Conservation (phyloP, 1,140 invertebrate genomes). For the Tenebrio molitor region DNA sequence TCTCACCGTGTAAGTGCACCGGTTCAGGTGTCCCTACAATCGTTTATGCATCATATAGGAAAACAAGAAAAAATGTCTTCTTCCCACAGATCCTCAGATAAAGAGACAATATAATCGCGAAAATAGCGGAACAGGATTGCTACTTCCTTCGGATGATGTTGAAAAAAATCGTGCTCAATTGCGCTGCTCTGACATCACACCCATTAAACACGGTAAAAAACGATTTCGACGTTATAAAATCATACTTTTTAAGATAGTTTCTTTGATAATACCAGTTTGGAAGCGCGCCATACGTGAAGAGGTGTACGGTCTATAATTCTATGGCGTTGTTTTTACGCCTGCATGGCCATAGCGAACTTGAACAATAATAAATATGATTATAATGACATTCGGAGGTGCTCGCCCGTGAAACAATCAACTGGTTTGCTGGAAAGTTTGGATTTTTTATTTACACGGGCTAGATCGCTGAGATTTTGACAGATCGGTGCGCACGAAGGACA, state of each 20-base stretch:
- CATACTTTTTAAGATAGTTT: constrained; percentile 39
- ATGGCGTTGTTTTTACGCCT: constrained; percentile 52
- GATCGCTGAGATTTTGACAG: too few species aligned
- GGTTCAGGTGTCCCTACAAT: constrained; percentile 25
- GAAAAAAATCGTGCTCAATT: constrained; percentile 36
- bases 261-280: constrained; percentile 39
- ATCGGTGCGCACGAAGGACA: too few species aligned
- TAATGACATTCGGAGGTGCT: constrained; percentile 59
- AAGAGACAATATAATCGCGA: constrained; percentile 21
- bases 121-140: constrained; percentile 22
- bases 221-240: constrained; percentile 35
- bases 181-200: constrained; percentile 26
- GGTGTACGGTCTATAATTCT: constrained; percentile 53
- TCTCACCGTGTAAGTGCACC: constrained; percentile 23
- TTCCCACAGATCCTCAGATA: background rate
- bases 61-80: constrained; percentile 4
- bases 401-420: constrained; percentile 56
- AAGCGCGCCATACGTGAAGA: constrained; percentile 49
- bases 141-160: constrained; percentile 35
- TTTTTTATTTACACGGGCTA: constrained; percentile 27
- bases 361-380: constrained; percentile 60
- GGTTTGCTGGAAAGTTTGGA: constrained; percentile 42
- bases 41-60: constrained; percentile 22
- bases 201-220: constrained; percentile 35
- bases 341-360: constrained; percentile 54